Base-by-base conservation (phyloP, 2,113 vertebrate genomes). In the Lepidothrix coronata region DNA sequence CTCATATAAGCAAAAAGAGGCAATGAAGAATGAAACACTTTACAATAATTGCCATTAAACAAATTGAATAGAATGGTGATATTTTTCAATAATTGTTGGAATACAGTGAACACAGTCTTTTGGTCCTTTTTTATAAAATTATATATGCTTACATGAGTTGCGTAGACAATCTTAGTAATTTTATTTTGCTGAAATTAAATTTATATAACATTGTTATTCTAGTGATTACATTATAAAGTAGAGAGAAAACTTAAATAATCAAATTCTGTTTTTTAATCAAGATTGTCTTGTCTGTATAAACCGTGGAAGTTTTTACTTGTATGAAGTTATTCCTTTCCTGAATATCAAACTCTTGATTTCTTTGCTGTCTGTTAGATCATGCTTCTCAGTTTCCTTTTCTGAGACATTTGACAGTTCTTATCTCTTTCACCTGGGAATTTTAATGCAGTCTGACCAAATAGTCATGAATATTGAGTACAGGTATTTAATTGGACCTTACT, bases 181-280 rank as follows among this genome's bases (percentile, higher is more conserved):
- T 93, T 65, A 71, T 93, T 94, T 89, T 93, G 35, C 43, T 77
- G 76, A 80, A 94, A 95, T 91, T 83, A 71, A 85, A 94, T 93
- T 93, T 91, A 44, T 15, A 10, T 22, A 55, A 67, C 27, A 62
- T 46, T 88, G 63, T 89, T 94, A 90, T 74, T 72, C n/a, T 76
- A 76, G 54, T 80, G 88, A 93, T 91, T 80, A 59, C 63, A 67
- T 87, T 87, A 76, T 37, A 21, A 94, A 71, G 25, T 35, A 63
- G 43, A 73, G 67, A 88, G 58, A 79, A 91, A 90, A 81, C 62
- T 44, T 90, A 33, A 51, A 12, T 88, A 85, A 96, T 91, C 55
- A 74, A 19, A 83, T 91, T 80, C 48, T 73, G 33, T 1, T 22
- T 94, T 75, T 85, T 90, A 94, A 85, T 91, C 27, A 75, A 92